Evolutionary conservation across 1,140 invertebrate species (phyloP).

Genomic region (Hypsibius dujardini): DNA sequence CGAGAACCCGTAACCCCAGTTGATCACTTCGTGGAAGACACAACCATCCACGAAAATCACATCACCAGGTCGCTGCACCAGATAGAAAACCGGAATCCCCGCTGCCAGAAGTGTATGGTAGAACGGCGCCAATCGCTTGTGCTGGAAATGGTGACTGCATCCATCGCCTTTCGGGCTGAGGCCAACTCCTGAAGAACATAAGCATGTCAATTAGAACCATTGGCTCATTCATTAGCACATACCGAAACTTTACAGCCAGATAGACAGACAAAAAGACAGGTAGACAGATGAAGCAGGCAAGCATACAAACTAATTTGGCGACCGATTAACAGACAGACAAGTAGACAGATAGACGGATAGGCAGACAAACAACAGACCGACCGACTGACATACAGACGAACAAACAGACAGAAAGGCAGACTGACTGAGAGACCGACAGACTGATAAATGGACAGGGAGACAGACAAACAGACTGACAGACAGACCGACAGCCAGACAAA

Average conservation of each 20-base stretch:
- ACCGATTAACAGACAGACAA: too few relatives aligned
- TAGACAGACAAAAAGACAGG: too few relatives aligned
- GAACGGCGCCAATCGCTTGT: not conserved
- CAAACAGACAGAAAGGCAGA: too few relatives aligned
- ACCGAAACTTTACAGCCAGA: too few relatives aligned
- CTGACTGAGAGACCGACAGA: too few relatives aligned
- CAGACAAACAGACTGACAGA: too few relatives aligned
- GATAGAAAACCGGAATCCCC: not conserved
- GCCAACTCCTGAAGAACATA: not conserved
- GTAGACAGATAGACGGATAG: too few relatives aligned
- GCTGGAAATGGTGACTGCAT: not conserved
- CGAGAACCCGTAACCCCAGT: conserved; percentile 4
- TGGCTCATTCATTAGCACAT: too few relatives aligned
- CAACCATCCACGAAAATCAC: not conserved
- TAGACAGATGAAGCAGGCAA: not conserved
- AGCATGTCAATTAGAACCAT: not conserved
- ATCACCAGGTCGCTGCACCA: conserved; percentile 3
- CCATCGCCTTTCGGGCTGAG: not conserved
- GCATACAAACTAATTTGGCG: not conserved
- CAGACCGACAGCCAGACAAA: not conserved
- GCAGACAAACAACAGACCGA: too few relatives aligned
- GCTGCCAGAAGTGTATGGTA: not conserved
- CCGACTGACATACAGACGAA: too few relatives aligned
- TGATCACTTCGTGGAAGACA: conserved; percentile 1
- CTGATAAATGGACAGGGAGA: too few relatives aligned